Percentiles rank a stretch among this genome's conserved stretches.
Evolutionary conservation across 2,888 invertebrate species (phyloP).

Genomic region (Nineta flava): DNA sequence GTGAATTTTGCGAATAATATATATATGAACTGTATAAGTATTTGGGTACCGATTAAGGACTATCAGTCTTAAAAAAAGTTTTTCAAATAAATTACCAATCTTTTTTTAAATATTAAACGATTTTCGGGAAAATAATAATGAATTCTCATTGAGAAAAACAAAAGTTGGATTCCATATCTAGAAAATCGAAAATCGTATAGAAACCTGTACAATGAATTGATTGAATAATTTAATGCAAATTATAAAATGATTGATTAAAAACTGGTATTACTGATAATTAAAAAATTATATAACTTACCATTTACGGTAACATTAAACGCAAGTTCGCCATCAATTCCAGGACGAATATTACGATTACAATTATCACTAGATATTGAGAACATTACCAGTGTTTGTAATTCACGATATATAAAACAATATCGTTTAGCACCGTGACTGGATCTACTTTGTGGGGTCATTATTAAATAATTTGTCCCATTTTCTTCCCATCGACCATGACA

Average conservation of each 20-base stretch:
- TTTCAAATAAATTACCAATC: background rate
- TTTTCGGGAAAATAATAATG: no score
- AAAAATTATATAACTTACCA: conserved; percentile 30
- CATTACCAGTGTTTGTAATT: conserved; percentile 30
- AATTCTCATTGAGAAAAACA: no score
- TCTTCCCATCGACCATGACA: conserved; percentile 85
- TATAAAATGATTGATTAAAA: no score
- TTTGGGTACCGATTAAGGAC: no score
- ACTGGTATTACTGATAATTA: no score
- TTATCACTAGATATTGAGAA: conserved; percentile 46
- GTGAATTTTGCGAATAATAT: background rate
- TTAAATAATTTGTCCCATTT: conserved; percentile 70
- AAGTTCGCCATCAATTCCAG: conserved; percentile 38
- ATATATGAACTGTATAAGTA: background rate
- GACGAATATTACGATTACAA: conserved; percentile 39
- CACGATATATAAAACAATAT: conserved; percentile 63
- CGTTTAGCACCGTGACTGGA: conserved; percentile 48
- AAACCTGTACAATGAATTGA: no score
- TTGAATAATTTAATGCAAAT: no score
- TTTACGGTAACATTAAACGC: conserved; percentile 54
- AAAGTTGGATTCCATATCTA: no score
- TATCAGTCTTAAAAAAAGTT: no score
- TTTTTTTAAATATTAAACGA: no score
- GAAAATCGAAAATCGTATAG: no score
- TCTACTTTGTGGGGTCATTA: conserved; percentile 57